Base-by-base conservation (phyloP, 2,113 vertebrate genomes). In the Chaetorhynchus papuensis region DNA sequence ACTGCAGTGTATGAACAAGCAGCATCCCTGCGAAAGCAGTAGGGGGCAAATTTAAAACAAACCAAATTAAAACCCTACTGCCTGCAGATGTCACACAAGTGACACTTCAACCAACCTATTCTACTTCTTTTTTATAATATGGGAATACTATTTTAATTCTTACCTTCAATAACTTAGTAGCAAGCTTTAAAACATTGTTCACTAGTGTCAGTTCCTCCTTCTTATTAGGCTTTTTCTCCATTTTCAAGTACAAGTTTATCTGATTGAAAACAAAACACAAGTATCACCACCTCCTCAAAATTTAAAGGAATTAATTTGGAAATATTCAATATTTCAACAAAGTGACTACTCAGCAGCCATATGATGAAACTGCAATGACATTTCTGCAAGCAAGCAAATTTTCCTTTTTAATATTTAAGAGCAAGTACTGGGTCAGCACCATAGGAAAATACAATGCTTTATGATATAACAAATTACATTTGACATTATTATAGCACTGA, bases 221-320 rank as follows among this genome's bases (percentile, higher is more conserved):
- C 97, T 99, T 99, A 97, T 99, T 99, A 93, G 99, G 99, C 93
- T 99, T 99, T 98, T 99, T 99, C 98, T 99, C 99, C 99, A 99
- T 99, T 98, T 99, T 99, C 98, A 99, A 99, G 97, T 99, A 99
- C 96, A 99, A 96, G 96, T 99, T 99, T 97, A 99, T 99, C 99
- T 99, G 83, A 96, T 83, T n/a, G 68, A 53, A 96, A 92, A 88
- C 81, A 95, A 79, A 94, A 2, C 8, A 41, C 30, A 4, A 89
- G 30, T 15, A 66, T 86, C 74, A 92, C 2, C 26, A 59, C 5
- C 60, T 96, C 90, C 33, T 93, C 47, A 54, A 64, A 97, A 88
- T 89, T 76, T 65, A 92, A 65, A 89, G 39, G 16, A 88, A 39
- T 74, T 57, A 1, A 93, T 93, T 79, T 57, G 41, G 52, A 93